Base-by-base conservation (phyloP, 2,797 vertebrate species). In the Picus viridis region DNA sequence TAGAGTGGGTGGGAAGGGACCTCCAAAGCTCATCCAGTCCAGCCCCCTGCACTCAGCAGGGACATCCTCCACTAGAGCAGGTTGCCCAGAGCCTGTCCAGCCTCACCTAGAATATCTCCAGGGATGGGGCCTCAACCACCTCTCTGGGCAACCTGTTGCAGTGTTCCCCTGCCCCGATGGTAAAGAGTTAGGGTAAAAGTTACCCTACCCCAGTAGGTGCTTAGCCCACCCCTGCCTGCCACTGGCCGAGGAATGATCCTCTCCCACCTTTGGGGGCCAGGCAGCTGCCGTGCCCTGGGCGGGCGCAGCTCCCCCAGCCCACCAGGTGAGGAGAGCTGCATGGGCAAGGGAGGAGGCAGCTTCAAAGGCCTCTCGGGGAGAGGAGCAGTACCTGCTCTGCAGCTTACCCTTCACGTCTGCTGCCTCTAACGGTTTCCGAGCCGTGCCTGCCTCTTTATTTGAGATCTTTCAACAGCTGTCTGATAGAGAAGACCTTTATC, bases 401-500 rank as follows among this genome's bases (percentile, higher is more conserved):
- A 83, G 86, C 76, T 92, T 89, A 85, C 79, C 90, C 84, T 93
- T 89, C 80, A 24, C 53, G 41, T 93, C 78, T 57, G 34, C 87
- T 92, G 84, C 57, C 22, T 77, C 73, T 58, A 83, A 92, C 15
- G 7, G 79, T 47, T 94, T 70, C 84, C 30, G 63, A 92, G 86
- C 3, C 0, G 78, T 89, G 84, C 49, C 87, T 94, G 82, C 57
- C 76, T 94, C 90, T 92, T 85, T 84, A 83, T 92, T 93, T 83
- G 92, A 94, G 87, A 94, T 89, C 90, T 94, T 89, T 94, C 93
- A 89, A 73, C 90, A 94, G 90, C 94, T 94, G 90, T 67, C 94
- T 94, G 92, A 94, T 91, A 93, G 92, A 70, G 92, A 78, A 94
- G 93, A 94, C 94, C 92, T 94, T 95, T 95, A 94, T 95, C 92